These are phyloP conservation scores for Rhinichthys klamathensis DNA, from an alignment of 2,113 vertebrate genomes.

Conservation along the genomic window DNA sequence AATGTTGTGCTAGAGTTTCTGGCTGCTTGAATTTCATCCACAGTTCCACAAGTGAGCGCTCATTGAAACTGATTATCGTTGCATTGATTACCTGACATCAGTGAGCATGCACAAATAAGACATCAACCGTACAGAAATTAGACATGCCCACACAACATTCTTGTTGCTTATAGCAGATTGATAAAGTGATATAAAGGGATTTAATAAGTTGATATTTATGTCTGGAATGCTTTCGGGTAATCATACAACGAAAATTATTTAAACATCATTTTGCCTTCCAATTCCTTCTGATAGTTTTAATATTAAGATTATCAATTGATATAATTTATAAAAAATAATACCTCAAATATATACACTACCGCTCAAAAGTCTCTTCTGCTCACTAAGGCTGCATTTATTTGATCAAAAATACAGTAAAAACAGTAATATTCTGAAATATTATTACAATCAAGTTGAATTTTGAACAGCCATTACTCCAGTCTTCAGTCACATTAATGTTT, in stretches of 20 bases:
- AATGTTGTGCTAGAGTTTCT: neutral
- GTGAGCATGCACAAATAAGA: slow-evolving; percentile 12
- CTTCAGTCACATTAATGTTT: too few species aligned
- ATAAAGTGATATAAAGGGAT: neutral
- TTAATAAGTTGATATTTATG: neutral
- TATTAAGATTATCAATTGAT: too few species aligned
- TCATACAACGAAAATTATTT: too few species aligned
- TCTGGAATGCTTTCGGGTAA: neutral
- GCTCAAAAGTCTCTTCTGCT: neutral
- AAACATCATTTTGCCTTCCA: too few species aligned
- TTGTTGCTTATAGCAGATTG: neutral
- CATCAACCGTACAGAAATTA: slow-evolving; percentile 20
- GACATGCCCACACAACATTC: neutral
- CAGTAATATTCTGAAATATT: too few species aligned
- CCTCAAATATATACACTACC: too few species aligned
- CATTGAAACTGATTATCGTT: slow-evolving; percentile 24
- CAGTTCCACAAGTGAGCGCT: slow-evolving; percentile 9
- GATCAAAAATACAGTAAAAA: neutral
- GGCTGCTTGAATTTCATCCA: slow-evolving; percentile 6
- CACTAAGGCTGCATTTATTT: neutral
- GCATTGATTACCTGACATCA: slow-evolving; percentile 40
- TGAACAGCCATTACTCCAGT: too few species aligned
- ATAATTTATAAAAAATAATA: too few species aligned
- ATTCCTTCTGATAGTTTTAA: too few species aligned
- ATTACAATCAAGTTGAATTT: too few species aligned